A percentile compares a stretch with the other conserved stretches of the same genome.
These are phyloP conservation scores for Heteronetta atricapilla DNA, from an alignment of 2,113 vertebrate genomes.

Conservation along the genomic window DNA sequence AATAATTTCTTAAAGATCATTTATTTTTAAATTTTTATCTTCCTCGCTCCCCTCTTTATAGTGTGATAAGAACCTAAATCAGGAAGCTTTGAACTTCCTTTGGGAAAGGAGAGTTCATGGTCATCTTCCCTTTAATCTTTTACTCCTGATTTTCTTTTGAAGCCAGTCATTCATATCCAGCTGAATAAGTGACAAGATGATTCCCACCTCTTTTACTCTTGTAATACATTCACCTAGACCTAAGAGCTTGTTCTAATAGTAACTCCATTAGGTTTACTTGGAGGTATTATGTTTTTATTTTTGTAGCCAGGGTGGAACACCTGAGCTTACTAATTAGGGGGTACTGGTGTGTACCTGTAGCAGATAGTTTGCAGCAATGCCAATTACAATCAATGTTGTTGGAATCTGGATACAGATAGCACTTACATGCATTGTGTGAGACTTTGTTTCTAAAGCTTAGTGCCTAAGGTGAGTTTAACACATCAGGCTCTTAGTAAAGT, in stretches of 20 bases:
- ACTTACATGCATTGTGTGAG: not conserved
- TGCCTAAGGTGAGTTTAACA: not conserved
- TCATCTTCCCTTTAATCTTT: slow-evolving; percentile 70
- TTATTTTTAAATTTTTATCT: slow-evolving; percentile 80
- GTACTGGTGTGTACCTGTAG: not conserved
- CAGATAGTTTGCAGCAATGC: not conserved
- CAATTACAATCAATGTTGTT: not conserved
- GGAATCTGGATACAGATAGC: not conserved
- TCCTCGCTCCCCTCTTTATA: slow-evolving; percentile 39
- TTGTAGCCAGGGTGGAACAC: slow-evolving; percentile 1
- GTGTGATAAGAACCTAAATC: slow-evolving; percentile 60
- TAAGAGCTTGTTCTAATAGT: slow-evolving; percentile 33
- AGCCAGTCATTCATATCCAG: slow-evolving; percentile 45
- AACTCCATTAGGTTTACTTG: slow-evolving; percentile 24
- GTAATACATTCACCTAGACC: slow-evolving; percentile 23
- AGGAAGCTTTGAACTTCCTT: slow-evolving; percentile 65
- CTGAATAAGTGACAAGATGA: slow-evolving; percentile 40
- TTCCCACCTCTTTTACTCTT: slow-evolving; percentile 27
- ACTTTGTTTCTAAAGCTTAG: slow-evolving; percentile 11
- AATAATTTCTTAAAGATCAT: slow-evolving; percentile 63
- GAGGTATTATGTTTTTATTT: not conserved
- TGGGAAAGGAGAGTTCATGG: slow-evolving; percentile 60
- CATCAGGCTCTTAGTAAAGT: not conserved
- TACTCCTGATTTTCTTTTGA: slow-evolving; percentile 61
- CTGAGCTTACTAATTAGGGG: not conserved